phyloP scores from a whole-genome alignment of 2,888 invertebrate genomes.

The Chymomyza caudatula region DNA sequence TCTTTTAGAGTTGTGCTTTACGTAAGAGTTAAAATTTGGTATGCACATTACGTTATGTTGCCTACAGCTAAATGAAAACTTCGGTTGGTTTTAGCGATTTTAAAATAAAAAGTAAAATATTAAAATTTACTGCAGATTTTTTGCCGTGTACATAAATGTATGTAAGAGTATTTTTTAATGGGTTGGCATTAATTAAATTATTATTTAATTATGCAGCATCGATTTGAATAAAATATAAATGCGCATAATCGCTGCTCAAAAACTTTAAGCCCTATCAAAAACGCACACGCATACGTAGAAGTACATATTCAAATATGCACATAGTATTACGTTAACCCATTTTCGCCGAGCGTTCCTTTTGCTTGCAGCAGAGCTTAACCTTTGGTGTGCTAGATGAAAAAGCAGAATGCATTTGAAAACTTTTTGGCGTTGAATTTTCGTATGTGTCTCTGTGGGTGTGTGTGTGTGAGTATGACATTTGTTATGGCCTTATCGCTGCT shows the following conservation, averaged over 20 bases:
- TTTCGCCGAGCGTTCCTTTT: background rate
- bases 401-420: background rate
- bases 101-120: too few species aligned
- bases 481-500: constrained; percentile 16
- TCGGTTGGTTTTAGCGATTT: too few species aligned
- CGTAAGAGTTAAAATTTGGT: too few species aligned
- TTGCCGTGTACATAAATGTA: too few species aligned
- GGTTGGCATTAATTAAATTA: constrained; percentile 13
- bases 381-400: background rate
- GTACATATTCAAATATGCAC: background rate
- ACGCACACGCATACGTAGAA: background rate
- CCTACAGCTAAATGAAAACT: too few species aligned
- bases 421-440: background rate
- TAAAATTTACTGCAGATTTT: too few species aligned
- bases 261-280: constrained; percentile 5
- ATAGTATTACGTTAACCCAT: background rate
- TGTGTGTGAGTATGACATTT: constrained; percentile 14
- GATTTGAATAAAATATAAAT: constrained; percentile 12
- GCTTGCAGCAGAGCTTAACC: background rate
- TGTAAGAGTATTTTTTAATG: background rate
- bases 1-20: too few species aligned
- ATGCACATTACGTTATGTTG: too few species aligned
- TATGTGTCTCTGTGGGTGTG: background rate
- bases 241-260: background rate
- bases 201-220: constrained; percentile 14